Conservation (phyloP, 1,140 invertebrate genomes). For the Stratiolaelaps scimitus region DNA sequence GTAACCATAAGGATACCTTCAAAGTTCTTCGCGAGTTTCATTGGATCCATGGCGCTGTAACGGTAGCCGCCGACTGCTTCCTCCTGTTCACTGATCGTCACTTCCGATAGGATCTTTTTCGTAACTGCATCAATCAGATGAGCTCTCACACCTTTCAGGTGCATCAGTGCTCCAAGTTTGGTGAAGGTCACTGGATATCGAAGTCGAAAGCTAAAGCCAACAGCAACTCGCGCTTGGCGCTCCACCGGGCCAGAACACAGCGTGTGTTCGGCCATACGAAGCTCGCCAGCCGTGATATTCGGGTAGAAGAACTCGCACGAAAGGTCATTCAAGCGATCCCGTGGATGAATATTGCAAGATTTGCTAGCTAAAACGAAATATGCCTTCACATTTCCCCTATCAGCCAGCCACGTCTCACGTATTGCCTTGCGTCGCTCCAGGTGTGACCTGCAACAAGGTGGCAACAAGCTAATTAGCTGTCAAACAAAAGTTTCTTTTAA, state of each 20-base stretch:
- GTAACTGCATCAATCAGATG: slow-evolving; percentile 9
- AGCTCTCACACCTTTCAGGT: background rate
- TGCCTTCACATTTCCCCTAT: slow-evolving; percentile 11
- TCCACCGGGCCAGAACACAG: background rate
- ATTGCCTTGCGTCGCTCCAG: slow-evolving; percentile 12
- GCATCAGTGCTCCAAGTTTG: slow-evolving; percentile 4
- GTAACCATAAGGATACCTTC: slow-evolving; percentile 18
- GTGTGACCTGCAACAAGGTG: background rate
- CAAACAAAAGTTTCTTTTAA: no score
- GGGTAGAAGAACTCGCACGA: slow-evolving; percentile 22
- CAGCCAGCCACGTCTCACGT: slow-evolving; percentile 12
- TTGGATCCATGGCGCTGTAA: background rate
- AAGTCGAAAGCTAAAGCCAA: slow-evolving; percentile 21
- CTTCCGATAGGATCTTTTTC: background rate
- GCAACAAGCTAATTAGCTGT: background rate
- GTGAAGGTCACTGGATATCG: background rate
- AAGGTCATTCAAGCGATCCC: slow-evolving; percentile 6
- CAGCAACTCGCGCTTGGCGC: background rate
- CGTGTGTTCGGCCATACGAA: background rate
- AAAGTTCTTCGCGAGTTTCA: background rate
- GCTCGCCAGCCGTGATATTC: background rate
- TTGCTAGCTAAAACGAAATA: background rate
- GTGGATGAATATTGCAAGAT: slow-evolving; percentile 25
- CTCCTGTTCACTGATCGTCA: background rate
- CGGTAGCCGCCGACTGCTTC: background rate